phyloP scores from a whole-genome alignment of 2,113 vertebrate genomes.

The Prionailurus viverrinus region DNA sequence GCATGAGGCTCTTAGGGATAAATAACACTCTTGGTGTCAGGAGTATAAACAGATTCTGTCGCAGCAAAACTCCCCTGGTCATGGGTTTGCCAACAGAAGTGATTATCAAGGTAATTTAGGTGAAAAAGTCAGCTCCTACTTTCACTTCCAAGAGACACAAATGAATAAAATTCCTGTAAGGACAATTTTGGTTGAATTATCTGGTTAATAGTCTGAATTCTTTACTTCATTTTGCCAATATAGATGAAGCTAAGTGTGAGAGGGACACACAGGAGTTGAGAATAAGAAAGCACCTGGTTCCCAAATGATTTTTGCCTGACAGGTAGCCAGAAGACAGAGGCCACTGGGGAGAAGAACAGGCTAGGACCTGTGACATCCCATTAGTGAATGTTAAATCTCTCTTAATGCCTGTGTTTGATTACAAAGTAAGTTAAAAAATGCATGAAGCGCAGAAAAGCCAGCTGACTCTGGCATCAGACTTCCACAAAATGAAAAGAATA shows the following conservation, averaged over 20 bases:
- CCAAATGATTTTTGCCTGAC: neutral
- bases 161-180: neutral
- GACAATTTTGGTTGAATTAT: neutral
- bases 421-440: slow-evolving; percentile 27
- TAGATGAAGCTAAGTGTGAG: neutral
- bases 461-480: neutral
- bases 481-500: neutral
- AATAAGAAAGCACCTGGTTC: neutral
- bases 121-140: neutral
- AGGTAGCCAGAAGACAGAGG: neutral
- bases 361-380: neutral
- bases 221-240: neutral
- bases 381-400: neutral
- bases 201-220: neutral
- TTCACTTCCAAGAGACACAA: neutral
- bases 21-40: neutral
- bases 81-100: neutral
- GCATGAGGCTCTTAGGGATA: neutral
- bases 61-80: neutral
- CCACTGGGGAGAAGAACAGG: neutral
- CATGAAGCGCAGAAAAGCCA: neutral
- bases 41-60: neutral
- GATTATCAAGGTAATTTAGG: neutral
- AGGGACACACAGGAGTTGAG: neutral
- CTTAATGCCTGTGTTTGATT: neutral